Evolutionary conservation across 2,888 invertebrate species (phyloP), one percentile per base, ranked within the genome.

Genomic region (Drosophila acutilabella): DNA sequence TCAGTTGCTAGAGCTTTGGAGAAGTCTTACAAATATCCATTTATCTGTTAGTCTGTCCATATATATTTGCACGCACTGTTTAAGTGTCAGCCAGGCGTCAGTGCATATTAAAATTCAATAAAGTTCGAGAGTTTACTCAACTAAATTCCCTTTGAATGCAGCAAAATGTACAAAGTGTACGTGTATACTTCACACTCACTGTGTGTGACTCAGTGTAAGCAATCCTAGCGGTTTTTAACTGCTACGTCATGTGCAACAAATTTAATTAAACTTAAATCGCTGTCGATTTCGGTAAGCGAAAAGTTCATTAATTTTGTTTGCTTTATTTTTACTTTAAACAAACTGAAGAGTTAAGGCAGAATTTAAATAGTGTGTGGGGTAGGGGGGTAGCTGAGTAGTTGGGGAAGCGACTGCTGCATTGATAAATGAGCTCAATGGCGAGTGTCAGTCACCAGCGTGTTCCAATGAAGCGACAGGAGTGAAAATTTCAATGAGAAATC

Each of bases 101-200:
- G 53, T 72, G 73, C 79, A 76, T 86, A 81, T 83, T 86, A 86
- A 88, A 84, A 88, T 86, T 83, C 87, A 89, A 89, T 89, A 87
- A 81, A 89, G 73, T 69, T 80, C 45, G 67, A 61, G 57, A 69
- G 68, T 74, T 83, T 79, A 73, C 87, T 73, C 81, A 77, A 58
- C 81, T 87, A 87, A 88, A 85, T 88, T 85, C 77, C 84, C 81
- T 88, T 81, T 69, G 59, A 74, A 86, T 83, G 74, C 56, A 67
- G 41, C 40, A 56, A 67, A 78, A 40, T 56, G 23, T 18, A 14
- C 18, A 36, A 18, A 58, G 64, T 78, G 26, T 64, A 60, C 53
- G 53, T 26, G 54, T 33, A 60, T 14, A 53, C 53, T 45, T 58
- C 10, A 14, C 18, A 23, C 42, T 18, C 61, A 52, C 14, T 54